Evolutionary conservation across 2,113 vertebrate species (phyloP).

Genomic region (Centropus bengalensis): DNA sequence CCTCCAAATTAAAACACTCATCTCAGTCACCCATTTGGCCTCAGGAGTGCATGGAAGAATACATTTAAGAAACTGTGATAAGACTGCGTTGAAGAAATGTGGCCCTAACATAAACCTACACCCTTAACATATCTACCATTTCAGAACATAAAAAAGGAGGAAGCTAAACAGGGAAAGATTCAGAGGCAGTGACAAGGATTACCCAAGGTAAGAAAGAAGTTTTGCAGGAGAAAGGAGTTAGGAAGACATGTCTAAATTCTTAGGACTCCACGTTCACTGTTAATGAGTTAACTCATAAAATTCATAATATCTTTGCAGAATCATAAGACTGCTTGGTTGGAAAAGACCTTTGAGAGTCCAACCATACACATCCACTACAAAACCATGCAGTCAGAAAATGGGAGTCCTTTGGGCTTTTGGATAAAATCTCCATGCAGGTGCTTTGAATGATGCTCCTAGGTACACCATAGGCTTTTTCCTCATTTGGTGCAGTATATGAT

Average conservation of each 20-base stretch:
- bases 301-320: neutral
- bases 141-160: neutral
- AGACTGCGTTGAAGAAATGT: rapidly evolving
- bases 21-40: neutral
- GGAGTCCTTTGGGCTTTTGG: neutral
- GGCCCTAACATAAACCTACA: neutral
- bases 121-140: neutral
- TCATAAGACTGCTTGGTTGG: neutral
- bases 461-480: neutral
- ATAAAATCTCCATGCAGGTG: neutral
- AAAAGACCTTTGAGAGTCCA: too few relatives aligned
- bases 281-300: neutral
- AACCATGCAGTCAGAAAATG: neutral
- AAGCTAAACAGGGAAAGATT: neutral
- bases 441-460: neutral
- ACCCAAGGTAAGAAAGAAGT: neutral
- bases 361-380: too few relatives aligned
- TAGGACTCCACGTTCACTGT: neutral
- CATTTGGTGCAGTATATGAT: neutral
- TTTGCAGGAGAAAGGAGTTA: neutral
- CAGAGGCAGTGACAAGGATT: neutral
- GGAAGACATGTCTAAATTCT: neutral
- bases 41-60: neutral
- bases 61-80: neutral
- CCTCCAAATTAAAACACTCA: neutral